These are phyloP conservation scores for Drosophila atroscutellata DNA, from an alignment of 2,888 invertebrate genomes.

Conservation along the genomic window DNA sequence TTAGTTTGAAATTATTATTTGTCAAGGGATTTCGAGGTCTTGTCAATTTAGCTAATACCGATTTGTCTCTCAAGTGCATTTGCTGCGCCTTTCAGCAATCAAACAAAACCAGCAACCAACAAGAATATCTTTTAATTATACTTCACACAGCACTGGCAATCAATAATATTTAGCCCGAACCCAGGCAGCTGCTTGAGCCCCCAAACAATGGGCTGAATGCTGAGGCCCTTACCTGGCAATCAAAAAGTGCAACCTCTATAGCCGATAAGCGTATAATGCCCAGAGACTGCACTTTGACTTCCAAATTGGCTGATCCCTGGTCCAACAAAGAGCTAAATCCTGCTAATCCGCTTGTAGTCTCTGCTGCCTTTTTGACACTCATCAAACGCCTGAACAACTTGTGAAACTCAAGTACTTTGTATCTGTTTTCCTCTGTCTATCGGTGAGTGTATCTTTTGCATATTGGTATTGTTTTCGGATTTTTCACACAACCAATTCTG, in stretches of 20 bases:
- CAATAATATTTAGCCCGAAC: constrained; percentile 52
- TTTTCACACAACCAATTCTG: constrained; percentile 61
- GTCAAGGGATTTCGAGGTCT: constrained; percentile 15
- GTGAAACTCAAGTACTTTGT: constrained; percentile 57
- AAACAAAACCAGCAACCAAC: constrained; percentile 23
- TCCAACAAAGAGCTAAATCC: constrained; percentile 71
- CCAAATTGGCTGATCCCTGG: constrained; percentile 72
- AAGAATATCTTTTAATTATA: constrained; percentile 71
- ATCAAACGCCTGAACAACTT: constrained; percentile 66
- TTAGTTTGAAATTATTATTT: constrained; percentile 4
- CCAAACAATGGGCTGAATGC: constrained; percentile 38
- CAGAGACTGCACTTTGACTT: constrained; percentile 74
- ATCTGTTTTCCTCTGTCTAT: background rate
- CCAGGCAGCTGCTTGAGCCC: constrained; percentile 64
- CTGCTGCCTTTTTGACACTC: constrained; percentile 77
- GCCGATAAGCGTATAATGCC: constrained; percentile 71
- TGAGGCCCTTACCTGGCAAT: constrained; percentile 37
- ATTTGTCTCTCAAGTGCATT: constrained; percentile 42
- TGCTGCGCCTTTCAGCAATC: constrained; percentile 65
- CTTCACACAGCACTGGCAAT: constrained; percentile 36
- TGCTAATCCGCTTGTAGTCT: constrained; percentile 71
- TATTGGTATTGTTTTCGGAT: constrained; percentile 52
- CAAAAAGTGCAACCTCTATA: constrained; percentile 50
- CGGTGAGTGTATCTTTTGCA: constrained; percentile 64
- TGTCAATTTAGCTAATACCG: background rate